Evolutionary conservation across 2,888 invertebrate species (phyloP).

Genomic region (Agrochola litura): DNA sequence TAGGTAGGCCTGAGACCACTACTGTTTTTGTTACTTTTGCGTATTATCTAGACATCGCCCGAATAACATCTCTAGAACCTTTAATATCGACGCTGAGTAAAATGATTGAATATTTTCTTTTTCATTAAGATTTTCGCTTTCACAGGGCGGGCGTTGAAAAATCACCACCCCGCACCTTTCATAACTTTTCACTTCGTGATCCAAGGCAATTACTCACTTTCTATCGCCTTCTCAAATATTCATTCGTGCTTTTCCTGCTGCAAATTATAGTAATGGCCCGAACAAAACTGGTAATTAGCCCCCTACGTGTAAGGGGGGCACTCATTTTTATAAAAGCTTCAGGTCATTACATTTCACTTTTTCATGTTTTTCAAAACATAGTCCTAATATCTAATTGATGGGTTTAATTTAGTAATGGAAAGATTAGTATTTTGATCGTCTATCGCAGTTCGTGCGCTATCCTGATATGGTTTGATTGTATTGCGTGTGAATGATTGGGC

Average conservation of each 20-base stretch:
- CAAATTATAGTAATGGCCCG: constrained; percentile 88
- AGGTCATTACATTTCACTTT: constrained; percentile 53
- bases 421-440: constrained; percentile 47
- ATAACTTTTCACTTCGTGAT: constrained; percentile 91
- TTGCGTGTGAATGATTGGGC: constrained; percentile 54
- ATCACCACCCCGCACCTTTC: constrained; percentile 89
- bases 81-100: constrained; percentile 70
- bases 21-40: constrained; percentile 68
- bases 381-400: constrained; percentile 68
- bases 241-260: constrained; percentile 88
- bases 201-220: constrained; percentile 89
- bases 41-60: constrained; percentile 23
- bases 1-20: constrained; percentile 77
- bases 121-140: constrained; percentile 88
- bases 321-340: constrained; percentile 77
- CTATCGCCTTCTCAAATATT: constrained; percentile 90
- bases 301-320: constrained; percentile 77
- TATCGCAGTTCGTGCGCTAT: constrained; percentile 21
- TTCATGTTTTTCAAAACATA: constrained; percentile 65
- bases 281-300: constrained; percentile 88
- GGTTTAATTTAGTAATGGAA: constrained; percentile 77
- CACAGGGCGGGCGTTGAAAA: constrained; percentile 84
- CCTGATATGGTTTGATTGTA: constrained; percentile 57
- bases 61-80: constrained; percentile 32
- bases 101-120: constrained; percentile 86